Percentiles rank a stretch among this genome's conserved stretches.
These are phyloP conservation scores for Lophotis ruficrista DNA, from an alignment of 2,113 vertebrate species.

Conservation along the genomic window DNA sequence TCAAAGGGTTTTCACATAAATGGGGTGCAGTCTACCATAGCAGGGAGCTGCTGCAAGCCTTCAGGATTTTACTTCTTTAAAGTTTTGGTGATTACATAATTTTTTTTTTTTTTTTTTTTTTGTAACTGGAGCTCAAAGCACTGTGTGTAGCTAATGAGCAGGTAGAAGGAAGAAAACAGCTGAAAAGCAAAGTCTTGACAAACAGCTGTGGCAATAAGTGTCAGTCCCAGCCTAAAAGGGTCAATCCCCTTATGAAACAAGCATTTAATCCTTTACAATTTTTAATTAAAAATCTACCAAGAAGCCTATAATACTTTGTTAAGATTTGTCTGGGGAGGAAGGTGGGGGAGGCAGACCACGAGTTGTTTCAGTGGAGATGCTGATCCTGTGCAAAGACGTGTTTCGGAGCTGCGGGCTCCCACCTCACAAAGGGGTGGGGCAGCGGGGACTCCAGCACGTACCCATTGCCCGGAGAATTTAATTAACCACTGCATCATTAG, in stretches of 20 bases:
- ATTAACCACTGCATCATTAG: neutral
- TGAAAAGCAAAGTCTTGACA: slow-evolving; percentile 50
- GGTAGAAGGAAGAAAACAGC: slow-evolving; percentile 42
- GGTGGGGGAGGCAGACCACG: neutral
- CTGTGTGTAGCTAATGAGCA: slow-evolving; percentile 29
- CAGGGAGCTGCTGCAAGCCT: slow-evolving; percentile 19
- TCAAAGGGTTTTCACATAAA: slow-evolving; percentile 58
- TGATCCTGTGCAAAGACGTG: neutral
- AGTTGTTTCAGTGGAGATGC: neutral
- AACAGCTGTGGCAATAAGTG: slow-evolving; percentile 31
- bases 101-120: neutral
- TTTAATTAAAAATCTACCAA: slow-evolving; percentile 50
- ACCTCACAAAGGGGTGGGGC: neutral
- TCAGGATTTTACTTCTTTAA: slow-evolving; percentile 44
- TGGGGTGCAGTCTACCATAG: slow-evolving; percentile 39
- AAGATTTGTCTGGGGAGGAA: neutral
- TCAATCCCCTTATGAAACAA: slow-evolving; percentile 44
- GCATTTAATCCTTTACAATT: slow-evolving; percentile 37
- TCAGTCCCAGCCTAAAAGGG: neutral
- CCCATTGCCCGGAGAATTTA: neutral
- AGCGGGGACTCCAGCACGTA: neutral
- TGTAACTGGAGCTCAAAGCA: slow-evolving; percentile 17
- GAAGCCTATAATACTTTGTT: slow-evolving; percentile 7
- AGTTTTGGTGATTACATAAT: slow-evolving; percentile 53
- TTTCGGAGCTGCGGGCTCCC: neutral